A percentile compares a stretch with the other conserved stretches of the same genome.
These are phyloP conservation scores for Cyclophora punctaria DNA, from an alignment of 2,888 invertebrate species.

Conservation along the genomic window DNA sequence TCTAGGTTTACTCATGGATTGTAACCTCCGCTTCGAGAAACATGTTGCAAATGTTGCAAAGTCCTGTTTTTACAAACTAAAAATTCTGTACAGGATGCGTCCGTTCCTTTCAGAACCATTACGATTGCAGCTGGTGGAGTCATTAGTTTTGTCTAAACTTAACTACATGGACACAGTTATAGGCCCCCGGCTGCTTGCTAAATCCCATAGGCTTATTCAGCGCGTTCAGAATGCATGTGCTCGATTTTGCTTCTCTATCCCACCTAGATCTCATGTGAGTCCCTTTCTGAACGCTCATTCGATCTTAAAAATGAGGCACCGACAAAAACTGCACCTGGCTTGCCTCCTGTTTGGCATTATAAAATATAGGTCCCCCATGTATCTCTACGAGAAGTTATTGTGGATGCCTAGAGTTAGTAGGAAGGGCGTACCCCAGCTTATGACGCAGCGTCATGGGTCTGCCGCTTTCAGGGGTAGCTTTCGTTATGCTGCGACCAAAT, in stretches of 20 bases:
- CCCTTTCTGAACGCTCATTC: neutral
- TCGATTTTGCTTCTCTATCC: constrained; percentile 6
- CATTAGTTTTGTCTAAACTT: constrained; percentile 1
- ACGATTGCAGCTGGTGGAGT: constrained; percentile 1
- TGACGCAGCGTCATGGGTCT: neutral
- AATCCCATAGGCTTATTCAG: constrained; percentile 2
- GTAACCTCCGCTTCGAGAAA: neutral
- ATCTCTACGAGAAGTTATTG: too few species aligned
- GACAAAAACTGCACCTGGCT: neutral
- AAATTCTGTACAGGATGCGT: neutral
- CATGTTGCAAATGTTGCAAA: neutral
- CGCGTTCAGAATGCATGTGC: constrained; percentile 11
- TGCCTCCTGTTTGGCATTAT: neutral
- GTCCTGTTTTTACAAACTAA: neutral
- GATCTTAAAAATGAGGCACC: neutral
- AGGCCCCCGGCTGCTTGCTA: neutral
- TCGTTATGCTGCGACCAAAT: neutral
- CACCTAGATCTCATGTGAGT: neutral
- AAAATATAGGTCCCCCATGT: too few species aligned
- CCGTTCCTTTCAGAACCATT: neutral
- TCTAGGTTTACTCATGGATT: constrained; percentile 2
- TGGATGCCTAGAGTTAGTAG: neutral
- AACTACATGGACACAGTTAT: constrained; percentile 1
- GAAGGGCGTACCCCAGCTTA: neutral
- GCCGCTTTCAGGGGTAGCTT: neutral